These are phyloP conservation scores for Hydrotaea diabolus DNA, from an alignment of 2,888 invertebrate species.

Conservation along the genomic window DNA sequence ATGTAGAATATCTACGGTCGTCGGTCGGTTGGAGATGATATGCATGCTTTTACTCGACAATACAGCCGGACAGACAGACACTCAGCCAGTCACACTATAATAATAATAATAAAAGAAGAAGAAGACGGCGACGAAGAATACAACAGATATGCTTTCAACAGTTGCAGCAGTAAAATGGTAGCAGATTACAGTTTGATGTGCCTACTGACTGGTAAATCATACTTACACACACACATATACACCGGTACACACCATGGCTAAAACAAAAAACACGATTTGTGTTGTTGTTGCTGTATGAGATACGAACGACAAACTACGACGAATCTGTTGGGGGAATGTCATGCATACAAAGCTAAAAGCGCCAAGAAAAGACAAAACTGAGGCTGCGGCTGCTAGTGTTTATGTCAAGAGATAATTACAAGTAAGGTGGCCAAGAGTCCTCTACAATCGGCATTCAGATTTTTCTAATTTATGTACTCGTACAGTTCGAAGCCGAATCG, in stretches of 20 bases:
- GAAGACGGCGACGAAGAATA: slow-evolving; percentile 19
- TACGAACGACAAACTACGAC: not conserved
- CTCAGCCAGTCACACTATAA: slow-evolving; percentile 31
- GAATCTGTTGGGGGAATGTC: not conserved
- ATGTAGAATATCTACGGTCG: not conserved
- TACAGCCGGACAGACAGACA: not conserved
- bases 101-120: slow-evolving; percentile 37
- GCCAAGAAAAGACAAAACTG: slow-evolving; percentile 39
- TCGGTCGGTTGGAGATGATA: not conserved
- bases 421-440: slow-evolving; percentile 39
- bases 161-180: slow-evolving; percentile 70
- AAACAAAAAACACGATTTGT: slow-evolving; percentile 15
- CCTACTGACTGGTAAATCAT: slow-evolving; percentile 68
- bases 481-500: too few relatives aligned
- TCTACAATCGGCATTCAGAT: slow-evolving; percentile 36
- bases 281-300: not conserved
- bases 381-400: slow-evolving; percentile 32
- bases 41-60: not conserved
- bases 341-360: slow-evolving; percentile 37
- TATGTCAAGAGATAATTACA: slow-evolving; percentile 57
- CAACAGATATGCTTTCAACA: slow-evolving; percentile 65
- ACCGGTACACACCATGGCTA: slow-evolving; percentile 29
- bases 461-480: too few relatives aligned
- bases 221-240: not conserved
- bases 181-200: slow-evolving; percentile 70